Evolutionary conservation across 2,113 vertebrate species (phyloP), one percentile per base, ranked within the genome.

Genomic region (Leucosticte australis): DNA sequence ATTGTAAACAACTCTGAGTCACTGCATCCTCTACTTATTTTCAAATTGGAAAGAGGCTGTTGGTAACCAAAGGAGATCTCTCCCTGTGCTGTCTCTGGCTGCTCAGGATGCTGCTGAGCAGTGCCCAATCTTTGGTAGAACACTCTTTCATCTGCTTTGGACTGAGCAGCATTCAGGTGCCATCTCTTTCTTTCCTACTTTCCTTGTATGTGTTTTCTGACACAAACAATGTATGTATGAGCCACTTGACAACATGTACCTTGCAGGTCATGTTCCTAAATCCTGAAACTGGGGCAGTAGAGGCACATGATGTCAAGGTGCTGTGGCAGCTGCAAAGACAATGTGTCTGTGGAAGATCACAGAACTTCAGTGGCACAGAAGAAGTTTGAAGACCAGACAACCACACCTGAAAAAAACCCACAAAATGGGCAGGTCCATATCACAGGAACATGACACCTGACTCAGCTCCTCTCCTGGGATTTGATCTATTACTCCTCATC

Each of bases 291-390:
- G 10, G 9, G 5, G 42, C 7, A 33, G 12, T 2, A 46, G 57
- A 62, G 17, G 9, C 8, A 3, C 11, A 13, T 2, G 0, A 15
- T 0, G 2, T 15, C 26, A 47, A 65, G 50, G 31, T 39, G 24
- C 31, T 42, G 9, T 1, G 2, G 55, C 26, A 77, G 3, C 18
- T 78, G 52, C 56, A 57, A 91, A 62, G 14, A 23, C 15, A 80
- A 30, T 0, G 0, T 39, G 15, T 6, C 39, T 5, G 0, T 39
- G 26, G 37, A 77, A 59, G 16, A 22, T 42, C 23, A 59, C 23
- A 78, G 44, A 60, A 84, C 5, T 85, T 68, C 30, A 85, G 13
- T 2, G 8, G 23, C 39, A 20, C 13, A n/a, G 30, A 53, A 42
- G 20, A 78, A 42, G 7, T n/a, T 35, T 19, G 3, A 69, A 62